A percentile compares a stretch with the other conserved stretches of the same genome.
Evolutionary conservation across 2,888 invertebrate species (phyloP).

Genomic region (Balanococcus diminutus): DNA sequence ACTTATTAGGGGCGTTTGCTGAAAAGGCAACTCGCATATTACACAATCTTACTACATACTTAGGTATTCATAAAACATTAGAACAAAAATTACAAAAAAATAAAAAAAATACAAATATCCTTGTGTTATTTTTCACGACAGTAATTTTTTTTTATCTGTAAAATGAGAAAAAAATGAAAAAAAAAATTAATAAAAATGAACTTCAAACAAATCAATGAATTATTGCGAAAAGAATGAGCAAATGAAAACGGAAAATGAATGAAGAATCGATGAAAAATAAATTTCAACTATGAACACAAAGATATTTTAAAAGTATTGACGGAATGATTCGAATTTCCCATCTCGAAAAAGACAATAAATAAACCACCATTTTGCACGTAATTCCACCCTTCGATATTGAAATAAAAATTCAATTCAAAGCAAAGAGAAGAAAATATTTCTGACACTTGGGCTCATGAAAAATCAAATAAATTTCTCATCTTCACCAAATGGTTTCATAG

Average conservation of each 20-base stretch:
- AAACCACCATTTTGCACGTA: not conserved
- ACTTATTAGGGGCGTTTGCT: not conserved
- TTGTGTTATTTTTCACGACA: constrained; percentile 17
- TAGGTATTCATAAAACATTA: not conserved
- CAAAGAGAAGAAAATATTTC: too few species aligned
- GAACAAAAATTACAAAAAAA: not conserved
- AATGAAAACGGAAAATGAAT: not conserved
- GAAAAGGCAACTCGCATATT: not conserved
- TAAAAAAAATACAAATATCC: not conserved
- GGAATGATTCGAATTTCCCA: not conserved
- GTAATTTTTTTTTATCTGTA: constrained; percentile 40
- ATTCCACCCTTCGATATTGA: too few species aligned
- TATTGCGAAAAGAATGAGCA: too few species aligned
- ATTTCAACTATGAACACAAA: not conserved
- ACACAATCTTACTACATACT: not conserved
- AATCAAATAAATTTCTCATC: too few species aligned
- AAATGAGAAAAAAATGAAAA: not conserved
- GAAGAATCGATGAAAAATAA: not conserved
- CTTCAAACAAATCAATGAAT: not conserved
- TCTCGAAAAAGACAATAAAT: not conserved
- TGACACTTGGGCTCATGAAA: too few species aligned
- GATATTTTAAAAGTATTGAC: not conserved
- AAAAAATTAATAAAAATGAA: not conserved
- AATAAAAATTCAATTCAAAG: too few species aligned
- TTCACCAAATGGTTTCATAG: too few species aligned